Evolutionary conservation across 2,888 invertebrate genomes (phyloP), one percentile per base, ranked within the genome.

Genomic region (Sacculina carcini): DNA sequence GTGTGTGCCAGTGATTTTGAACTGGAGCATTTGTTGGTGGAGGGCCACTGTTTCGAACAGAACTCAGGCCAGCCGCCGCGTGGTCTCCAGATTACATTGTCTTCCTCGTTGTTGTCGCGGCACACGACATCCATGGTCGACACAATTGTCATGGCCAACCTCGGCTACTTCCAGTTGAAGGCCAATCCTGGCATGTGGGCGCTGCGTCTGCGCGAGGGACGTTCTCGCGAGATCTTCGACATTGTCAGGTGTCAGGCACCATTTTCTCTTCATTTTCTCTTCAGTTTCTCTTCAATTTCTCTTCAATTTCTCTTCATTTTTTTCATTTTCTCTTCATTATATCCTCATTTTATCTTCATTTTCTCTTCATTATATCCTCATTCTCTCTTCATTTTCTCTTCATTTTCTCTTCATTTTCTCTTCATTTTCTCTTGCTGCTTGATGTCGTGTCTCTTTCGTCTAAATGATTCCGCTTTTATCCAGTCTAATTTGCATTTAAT

Each of bases 61-160:
- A 75, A 79, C 5, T 72, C 77, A 0, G 89, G 89, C 50, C 86
- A 89, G 58, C 94, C 94, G 1, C 96, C 98, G 0, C 73, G 96
- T 57, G 98, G 98, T 1, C 71, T 99, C n/a, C 98, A 99, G 68
- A 80, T 98, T 54, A 82, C 84, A 4, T 69, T 99, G 48, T 92
- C 92, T 42, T 83, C 86, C 0, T 75, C 79, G 36, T 61, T 53
- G 10, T 54, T 60, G 4, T 65, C 64, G 14, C n/a, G n/a, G n/a
- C n/a, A n/a, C n/a, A n/a, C n/a, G n/a, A n/a, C n/a, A n/a, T 61
- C 63, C 26, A 54, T 63, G 47, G 64, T 85, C 58, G 98, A 98
- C 66, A 98, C 98, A 19, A 96, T 96, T 59, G 96, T 98, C n/a
- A 99, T 99, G 98, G 96, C 96, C 6, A 98, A 99, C 68, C 72